Base-by-base conservation (phyloP, 2,797 vertebrate species). In the Salmo trutta region DNA sequence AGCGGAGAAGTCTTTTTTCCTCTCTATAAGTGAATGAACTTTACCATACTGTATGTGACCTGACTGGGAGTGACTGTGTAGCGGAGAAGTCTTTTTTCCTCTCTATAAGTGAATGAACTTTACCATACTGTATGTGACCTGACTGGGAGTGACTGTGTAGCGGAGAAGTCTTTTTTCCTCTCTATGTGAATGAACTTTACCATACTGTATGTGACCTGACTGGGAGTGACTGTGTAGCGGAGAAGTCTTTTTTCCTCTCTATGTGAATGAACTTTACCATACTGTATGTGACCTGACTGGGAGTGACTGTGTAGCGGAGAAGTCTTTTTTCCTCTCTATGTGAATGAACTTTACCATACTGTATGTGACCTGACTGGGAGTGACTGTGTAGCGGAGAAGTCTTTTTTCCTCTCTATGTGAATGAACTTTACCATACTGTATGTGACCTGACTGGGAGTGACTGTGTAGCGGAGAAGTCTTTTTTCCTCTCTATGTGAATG, bases 1-100 rank as follows among this genome's bases (percentile, higher is more conserved):
- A n/a, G n/a, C n/a, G n/a, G n/a, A n/a, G n/a, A n/a, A n/a, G n/a
- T n/a, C 70, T 72, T 76, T 81, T 24, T 73, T 74, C 54, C 79
- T 77, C 79, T 75, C 80, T 79, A 74, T 76, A n/a, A n/a, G 81
- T 84, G 80, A 65, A 82, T 77, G 17, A 80, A 88, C 71, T 56
- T 47, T 68, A 5, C 66, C 66, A 36, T 74, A 73, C 77, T 62
- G 21, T 75, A 73, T 72, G 29, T 36, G 59, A 81, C 59, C 24
- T 41, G 67, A 41, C 24, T 73, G 73, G 73, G 83, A 75, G 27
- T 68, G 75, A 79, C 56, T 80, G n/a, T n/a, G n/a, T n/a, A n/a
- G n/a, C n/a, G n/a, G n/a, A n/a, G n/a, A n/a, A n/a, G n/a, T n/a
- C 70, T 72, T 76, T 81, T 24, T 73, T 74, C 54, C 79, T 77